Evolutionary conservation across 1,140 invertebrate genomes (phyloP).

Genomic region (Saxidomus purpurata): DNA sequence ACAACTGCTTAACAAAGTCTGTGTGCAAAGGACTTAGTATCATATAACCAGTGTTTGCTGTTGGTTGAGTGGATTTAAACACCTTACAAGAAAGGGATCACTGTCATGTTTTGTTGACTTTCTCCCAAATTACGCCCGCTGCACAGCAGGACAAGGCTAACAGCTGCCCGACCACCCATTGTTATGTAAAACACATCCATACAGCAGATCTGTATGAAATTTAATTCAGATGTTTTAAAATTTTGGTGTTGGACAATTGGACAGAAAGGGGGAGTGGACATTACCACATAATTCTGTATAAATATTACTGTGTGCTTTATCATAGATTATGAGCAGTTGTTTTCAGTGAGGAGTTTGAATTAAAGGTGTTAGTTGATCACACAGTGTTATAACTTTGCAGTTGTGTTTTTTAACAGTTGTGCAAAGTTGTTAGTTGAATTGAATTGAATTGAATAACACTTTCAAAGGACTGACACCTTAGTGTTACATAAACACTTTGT

Average conservation of each 20-base stretch:
- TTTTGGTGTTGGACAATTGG: too few relatives aligned
- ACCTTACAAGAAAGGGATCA: background rate
- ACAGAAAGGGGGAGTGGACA: background rate
- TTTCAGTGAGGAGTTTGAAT: background rate
- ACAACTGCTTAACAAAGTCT: background rate
- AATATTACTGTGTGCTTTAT: background rate
- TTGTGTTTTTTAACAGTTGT: too few relatives aligned
- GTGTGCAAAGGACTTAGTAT: background rate
- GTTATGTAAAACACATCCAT: conserved; percentile 52
- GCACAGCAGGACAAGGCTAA: background rate
- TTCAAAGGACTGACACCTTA: too few relatives aligned
- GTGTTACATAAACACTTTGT: too few relatives aligned
- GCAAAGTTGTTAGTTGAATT: too few relatives aligned
- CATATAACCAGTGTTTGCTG: background rate
- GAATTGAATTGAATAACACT: too few relatives aligned
- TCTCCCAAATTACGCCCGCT: conserved; percentile 1
- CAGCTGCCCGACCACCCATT: conserved; percentile 43
- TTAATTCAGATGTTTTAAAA: conserved; percentile 6
- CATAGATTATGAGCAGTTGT: too few relatives aligned
- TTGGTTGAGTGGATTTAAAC: background rate
- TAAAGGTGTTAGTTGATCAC: too few relatives aligned
- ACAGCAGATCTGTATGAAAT: conserved; percentile 25
- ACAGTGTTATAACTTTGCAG: too few relatives aligned
- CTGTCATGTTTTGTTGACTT: conserved; percentile 32
- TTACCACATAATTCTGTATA: background rate